Conservation (phyloP, 37 sponge, comb jelly and placozoan species). For the Chondrilla cf. caribensis region DNA sequence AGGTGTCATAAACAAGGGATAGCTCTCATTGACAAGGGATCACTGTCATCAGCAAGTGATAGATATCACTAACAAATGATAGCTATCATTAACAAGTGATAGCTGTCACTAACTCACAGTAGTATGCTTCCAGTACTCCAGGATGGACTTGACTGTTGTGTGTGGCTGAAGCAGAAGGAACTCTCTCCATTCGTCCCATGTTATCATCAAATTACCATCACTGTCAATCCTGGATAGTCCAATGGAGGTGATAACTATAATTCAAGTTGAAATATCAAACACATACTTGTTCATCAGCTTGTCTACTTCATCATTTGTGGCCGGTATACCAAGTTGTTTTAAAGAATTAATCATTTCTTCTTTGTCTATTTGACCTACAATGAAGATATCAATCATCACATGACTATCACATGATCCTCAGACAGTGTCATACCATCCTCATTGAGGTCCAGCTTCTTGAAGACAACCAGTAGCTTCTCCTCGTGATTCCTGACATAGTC, state of each 20-base stretch:
- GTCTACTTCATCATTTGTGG: slow-evolving; percentile 45
- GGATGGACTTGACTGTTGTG: slow-evolving; percentile 58
- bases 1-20: background rate
- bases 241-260: background rate
- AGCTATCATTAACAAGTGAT: background rate
- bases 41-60: background rate
- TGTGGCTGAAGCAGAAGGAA: slow-evolving; percentile 83
- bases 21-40: background rate
- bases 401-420: background rate
- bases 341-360: slow-evolving; percentile 60
- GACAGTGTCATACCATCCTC: slow-evolving; percentile 53
- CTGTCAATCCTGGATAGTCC: slow-evolving; percentile 69
- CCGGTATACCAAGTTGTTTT: slow-evolving; percentile 41
- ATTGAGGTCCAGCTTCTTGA: slow-evolving; percentile 67
- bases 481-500: slow-evolving; percentile 70
- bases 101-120: slow-evolving; percentile 34
- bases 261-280: background rate
- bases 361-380: slow-evolving; percentile 62
- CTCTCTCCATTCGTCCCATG: slow-evolving; percentile 94
- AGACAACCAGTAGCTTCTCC: slow-evolving; percentile 65
- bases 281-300: slow-evolving; percentile 57
- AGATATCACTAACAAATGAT: background rate
- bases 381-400: background rate
- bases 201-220: slow-evolving; percentile 78
- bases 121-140: slow-evolving; percentile 69